Base-by-base conservation (phyloP, 2,113 vertebrate species). In the Phrynosoma platyrhinos region DNA sequence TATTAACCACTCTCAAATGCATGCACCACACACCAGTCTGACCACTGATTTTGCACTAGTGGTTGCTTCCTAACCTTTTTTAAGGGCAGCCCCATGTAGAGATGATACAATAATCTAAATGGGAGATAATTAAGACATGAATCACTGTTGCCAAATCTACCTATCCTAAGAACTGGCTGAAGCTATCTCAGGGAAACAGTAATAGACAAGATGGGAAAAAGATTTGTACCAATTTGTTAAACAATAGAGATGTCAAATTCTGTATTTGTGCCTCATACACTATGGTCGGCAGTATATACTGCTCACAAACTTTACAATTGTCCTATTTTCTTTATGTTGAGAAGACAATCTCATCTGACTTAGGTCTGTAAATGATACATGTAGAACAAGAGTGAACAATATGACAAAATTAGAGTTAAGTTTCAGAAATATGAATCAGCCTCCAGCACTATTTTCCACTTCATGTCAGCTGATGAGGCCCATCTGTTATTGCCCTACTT, bases 261-360 rank as follows among this genome's bases (percentile, higher is more conserved):
- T 74, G 82, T 6, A 83, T 82, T 89, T 18, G 69, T 84, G 52
- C 12, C 16, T 74, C 87, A 87, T 5, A 91, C 86, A 10, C 30
- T 64, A 91, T 42, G 42, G 32, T n/a, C 84, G 93, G 76, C 68
- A 87, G 47, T 77, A 64, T 18, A 75, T 21, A 72, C 53, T 71
- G 85, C 52, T 47, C 82, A 53, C 32, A 88, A 47, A 77, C 78
- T 79, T 83, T 79, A 9, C 9, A 8, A 58, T 68, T 88, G 85
- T 89, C 20, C n/a, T 40, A 77, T 64, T 25, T 79, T 2, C 42
- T 90, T 88, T n/a, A 68, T 77, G 85, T 25, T 25, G 21, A 77
- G 78, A 89, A 74, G 1, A 0, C 0, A 83, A 20, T 25, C 32
- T 91, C 55, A 79, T 8, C 25, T 27, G 64, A 58, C 71, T 58